Percentiles rank a stretch among this genome's conserved stretches.
Conservation (phyloP, 1,140 invertebrate genomes). For the Hormaphis cornu region DNA sequence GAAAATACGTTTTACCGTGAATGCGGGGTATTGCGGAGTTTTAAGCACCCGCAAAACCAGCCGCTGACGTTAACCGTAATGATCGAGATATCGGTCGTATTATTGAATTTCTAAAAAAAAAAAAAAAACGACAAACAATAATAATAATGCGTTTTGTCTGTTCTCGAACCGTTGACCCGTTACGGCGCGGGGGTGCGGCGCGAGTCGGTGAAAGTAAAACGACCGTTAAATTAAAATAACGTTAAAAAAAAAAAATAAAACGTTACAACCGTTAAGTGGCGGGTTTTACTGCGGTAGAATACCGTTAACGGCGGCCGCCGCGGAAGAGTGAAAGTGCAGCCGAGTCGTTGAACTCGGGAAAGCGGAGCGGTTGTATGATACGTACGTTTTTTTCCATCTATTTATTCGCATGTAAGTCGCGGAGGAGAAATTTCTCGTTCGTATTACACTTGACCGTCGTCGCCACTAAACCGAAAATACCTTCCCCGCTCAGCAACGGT, state of each 20-base stretch:
- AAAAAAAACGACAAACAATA: too few relatives aligned
- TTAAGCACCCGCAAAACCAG: too few relatives aligned
- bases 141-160: neutral
- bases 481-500: neutral
- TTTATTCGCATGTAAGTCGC: neutral
- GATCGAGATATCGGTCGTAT: too few relatives aligned
- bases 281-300: too few relatives aligned
- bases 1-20: too few relatives aligned
- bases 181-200: neutral
- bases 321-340: conserved; percentile 23
- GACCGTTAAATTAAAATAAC: neutral
- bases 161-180: conserved; percentile 25
- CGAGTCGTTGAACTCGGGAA: conserved; percentile 27
- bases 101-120: too few relatives aligned
- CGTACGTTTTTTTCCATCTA: neutral
- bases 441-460: conserved; percentile 28
- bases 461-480: neutral
- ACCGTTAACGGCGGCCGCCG: neutral
- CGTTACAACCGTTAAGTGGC: neutral
- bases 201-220: conserved; percentile 14
- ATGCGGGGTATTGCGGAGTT: too few relatives aligned
- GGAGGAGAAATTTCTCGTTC: conserved; percentile 20
- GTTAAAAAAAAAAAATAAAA: neutral
- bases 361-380: conserved; percentile 5
- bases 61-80: too few relatives aligned